Evolutionary conservation across 92 coral and sea anemone genomes (phyloP).

Genomic region (Siderastrea siderea): DNA sequence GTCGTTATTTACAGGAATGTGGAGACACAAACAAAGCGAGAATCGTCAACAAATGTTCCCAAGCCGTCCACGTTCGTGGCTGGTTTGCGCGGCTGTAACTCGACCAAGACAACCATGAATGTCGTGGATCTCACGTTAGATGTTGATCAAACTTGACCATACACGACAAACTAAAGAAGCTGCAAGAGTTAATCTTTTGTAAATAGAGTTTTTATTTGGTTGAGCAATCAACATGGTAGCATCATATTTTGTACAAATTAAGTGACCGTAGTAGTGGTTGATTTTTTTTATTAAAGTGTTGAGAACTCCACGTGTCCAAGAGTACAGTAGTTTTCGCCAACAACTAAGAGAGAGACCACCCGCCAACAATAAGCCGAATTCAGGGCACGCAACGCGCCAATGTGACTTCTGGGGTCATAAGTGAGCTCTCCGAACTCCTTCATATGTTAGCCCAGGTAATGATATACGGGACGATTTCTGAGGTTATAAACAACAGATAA

Average conservation of each 20-base stretch:
- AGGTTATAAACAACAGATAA: no score
- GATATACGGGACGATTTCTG: no score
- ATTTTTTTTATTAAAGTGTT: conserved; percentile 13
- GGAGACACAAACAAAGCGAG: conserved; percentile 95
- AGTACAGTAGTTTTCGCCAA: no score
- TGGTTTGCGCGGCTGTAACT: conserved; percentile 98
- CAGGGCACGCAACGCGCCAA: no score
- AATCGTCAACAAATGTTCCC: conserved; percentile 93
- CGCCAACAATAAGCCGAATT: no score
- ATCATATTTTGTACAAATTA: conserved; percentile 6
- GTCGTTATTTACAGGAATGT: conserved; percentile 71
- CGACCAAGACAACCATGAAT: conserved; percentile 98
- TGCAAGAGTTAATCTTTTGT: not conserved
- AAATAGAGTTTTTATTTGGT: not conserved
- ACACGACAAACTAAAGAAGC: not conserved
- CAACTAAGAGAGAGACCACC: no score
- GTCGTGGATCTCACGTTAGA: conserved; percentile 94
- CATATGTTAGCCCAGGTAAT: no score
- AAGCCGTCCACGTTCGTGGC: conserved; percentile 96
- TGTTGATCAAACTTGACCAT: conserved; percentile 90
- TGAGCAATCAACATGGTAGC: not conserved
- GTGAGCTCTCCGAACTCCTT: no score
- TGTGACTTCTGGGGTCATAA: no score
- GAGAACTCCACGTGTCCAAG: not conserved
- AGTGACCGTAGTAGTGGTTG: not conserved